phyloP scores from a whole-genome alignment of 1,140 invertebrate genomes.

The Arctopsyche grandis region DNA sequence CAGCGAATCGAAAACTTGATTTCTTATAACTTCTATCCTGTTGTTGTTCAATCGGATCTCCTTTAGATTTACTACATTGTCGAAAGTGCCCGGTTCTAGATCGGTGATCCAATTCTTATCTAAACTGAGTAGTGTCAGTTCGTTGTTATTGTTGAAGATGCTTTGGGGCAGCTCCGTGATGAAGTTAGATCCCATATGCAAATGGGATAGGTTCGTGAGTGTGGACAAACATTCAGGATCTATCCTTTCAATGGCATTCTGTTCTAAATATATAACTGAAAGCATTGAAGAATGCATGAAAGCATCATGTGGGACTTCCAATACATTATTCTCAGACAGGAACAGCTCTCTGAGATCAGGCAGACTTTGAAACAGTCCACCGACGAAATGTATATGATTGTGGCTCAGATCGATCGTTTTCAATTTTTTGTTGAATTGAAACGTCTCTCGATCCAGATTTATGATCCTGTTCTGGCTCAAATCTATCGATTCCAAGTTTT shows the following conservation, averaged over 20 bases:
- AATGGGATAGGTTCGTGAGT: constrained; percentile 79
- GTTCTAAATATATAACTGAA: constrained; percentile 85
- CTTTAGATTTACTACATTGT: constrained; percentile 75
- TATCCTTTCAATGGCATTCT: constrained; percentile 84
- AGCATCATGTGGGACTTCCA: constrained; percentile 83
- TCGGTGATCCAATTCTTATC: constrained; percentile 90
- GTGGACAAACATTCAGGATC: constrained; percentile 78
- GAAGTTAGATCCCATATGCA: constrained; percentile 89
- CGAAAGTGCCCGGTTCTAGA: constrained; percentile 82
- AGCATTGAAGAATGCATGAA: constrained; percentile 82
- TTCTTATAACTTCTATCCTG: constrained; percentile 76
- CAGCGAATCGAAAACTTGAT: constrained; percentile 83
- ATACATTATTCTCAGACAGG: constrained; percentile 90
- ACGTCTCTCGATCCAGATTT: constrained; percentile 75
- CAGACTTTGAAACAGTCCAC: constrained; percentile 82
- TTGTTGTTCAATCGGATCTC: constrained; percentile 92
- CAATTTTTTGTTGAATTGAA: constrained; percentile 78
- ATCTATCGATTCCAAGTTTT: constrained; percentile 83
- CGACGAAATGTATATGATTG: constrained; percentile 88
- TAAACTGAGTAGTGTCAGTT: constrained; percentile 84
- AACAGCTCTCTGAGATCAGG: constrained; percentile 82
- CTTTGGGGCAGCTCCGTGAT: constrained; percentile 78
- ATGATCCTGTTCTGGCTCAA: constrained; percentile 89
- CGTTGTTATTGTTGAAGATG: constrained; percentile 78
- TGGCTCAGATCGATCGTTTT: constrained; percentile 86